Base-by-base conservation (phyloP, 1,140 invertebrate species). In the Magallana gigas region DNA sequence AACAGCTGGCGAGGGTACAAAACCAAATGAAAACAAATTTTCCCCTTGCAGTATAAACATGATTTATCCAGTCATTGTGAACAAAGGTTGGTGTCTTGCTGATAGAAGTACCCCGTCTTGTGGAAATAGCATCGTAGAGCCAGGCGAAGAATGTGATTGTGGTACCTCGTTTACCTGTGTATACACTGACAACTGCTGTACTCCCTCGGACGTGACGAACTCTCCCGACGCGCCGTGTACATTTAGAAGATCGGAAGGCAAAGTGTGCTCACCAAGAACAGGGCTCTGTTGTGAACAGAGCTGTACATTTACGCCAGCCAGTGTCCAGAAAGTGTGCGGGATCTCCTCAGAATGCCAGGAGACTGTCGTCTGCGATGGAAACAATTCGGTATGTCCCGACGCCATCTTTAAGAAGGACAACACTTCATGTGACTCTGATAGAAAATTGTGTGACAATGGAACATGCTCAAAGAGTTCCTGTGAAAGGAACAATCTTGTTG, bases 121-220 rank as follows among this genome's bases (percentile, higher is more conserved):
- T 88, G 92, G 93, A 11, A 93, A 93, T 84, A 86, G 86, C 29
- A 64, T 93, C 29, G 64, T 88, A 0, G 93, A 93, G 81, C 87
- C 48, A 1, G 90, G 88, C 2, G 93, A 94, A 71, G 92, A 93
- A 85, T 94, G 93, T 89, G 93, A 94, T 64, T 94, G 93, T 87
- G 93, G 93, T 8, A 83, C 82, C 1, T 23, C 58, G 1, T 71
- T 82, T 7, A 87, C 87, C 6, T 94, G 93, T 86, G 29, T 57
- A 5, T 83, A 58, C 0, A 87, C 91, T 36, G 93, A 94, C 84
- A 85, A 64, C 9, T 94, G 93, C 80, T 94, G 93, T 60, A 91
- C 91, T 12, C 92, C 93, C 8, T 87, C 88, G 48, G 89, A 90
- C 29, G 68, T 76, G 9, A 58, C 82, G 14, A 56, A n/a, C 18